Evolutionary conservation across 2,888 invertebrate genomes (phyloP), one percentile per base, ranked within the genome.

Genomic region (Exocentrus adspersus): DNA sequence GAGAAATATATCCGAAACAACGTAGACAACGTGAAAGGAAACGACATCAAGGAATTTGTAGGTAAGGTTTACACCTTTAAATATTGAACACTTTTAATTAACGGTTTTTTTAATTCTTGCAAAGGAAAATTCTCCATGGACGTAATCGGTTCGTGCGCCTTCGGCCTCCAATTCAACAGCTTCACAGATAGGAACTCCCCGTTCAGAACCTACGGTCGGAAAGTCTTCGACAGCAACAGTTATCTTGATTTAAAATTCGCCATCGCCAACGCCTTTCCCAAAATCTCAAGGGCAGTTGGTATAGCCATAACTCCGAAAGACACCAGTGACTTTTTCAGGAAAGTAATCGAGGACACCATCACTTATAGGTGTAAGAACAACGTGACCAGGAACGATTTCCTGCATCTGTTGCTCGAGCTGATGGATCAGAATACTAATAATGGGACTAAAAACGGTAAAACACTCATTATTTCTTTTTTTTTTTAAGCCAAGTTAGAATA

Each of bases 101-200:
- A 24, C 24, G 4, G 7, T 24, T 24, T 24, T n/a, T n/a, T n/a
- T n/a, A n/a, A 24, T 5, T 32, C 32, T 32, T 32, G 10, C 16
- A 16, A 17, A 65, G 86, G 85, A 2, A 84, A 84, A 65, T 87
- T 85, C 70, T 83, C 86, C 0, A 86, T 86, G 82, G 87, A 87
- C 70, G 84, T 87, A 4, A 86, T 87, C 17, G 86, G 85, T 0
- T 84, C 83, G 50, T 83, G 85, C 51, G 87, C 86, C 10, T 87
- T 87, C 72, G 87, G 87, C 24, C 80, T 87, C 2, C 85, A 87
- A 65, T 85, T 85, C 66, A 85, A 87, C 69, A 84, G 85, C 21
- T 83, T 87, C 52, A 81, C 82, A 48, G 82, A 85, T 75, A 79
- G 84, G 0, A 78, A 85, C 63, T 83, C 85, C 0, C 84, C 85